These are phyloP conservation scores for Isotomurus palustris DNA, from an alignment of 2,888 invertebrate species.

Conservation along the genomic window DNA sequence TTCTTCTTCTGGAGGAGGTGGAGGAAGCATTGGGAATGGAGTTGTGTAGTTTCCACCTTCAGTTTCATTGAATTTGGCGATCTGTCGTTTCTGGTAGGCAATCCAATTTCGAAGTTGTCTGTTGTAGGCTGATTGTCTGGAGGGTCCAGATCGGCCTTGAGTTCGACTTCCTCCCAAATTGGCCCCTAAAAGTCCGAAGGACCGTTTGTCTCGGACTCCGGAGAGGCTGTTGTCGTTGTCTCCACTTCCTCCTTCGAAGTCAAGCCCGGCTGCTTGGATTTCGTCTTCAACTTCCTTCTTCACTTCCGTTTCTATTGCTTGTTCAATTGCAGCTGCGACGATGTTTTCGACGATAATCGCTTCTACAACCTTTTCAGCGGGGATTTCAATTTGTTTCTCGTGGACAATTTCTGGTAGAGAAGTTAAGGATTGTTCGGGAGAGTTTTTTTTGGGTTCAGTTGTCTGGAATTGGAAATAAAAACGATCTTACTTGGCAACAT, in stretches of 20 bases:
- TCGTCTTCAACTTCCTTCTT: background rate
- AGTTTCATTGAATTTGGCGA: slow-evolving; percentile 21
- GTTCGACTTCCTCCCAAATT: slow-evolving; percentile 1
- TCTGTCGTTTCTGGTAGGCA: slow-evolving; percentile 14
- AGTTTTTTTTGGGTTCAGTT: too few species aligned
- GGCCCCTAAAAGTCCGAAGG: too few species aligned
- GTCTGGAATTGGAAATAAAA: too few species aligned
- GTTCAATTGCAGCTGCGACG: background rate
- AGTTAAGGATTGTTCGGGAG: too few species aligned
- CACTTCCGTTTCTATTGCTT: background rate
- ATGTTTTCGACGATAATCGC: background rate
- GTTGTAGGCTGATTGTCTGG: slow-evolving; percentile 17
- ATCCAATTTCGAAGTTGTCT: slow-evolving; percentile 14
- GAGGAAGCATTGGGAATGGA: slow-evolving; percentile 31
- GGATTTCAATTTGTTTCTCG: background rate
- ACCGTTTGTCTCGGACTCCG: slow-evolving; percentile 27
- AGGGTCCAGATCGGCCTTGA: too few species aligned
- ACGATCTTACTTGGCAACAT: too few species aligned
- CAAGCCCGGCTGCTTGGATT: slow-evolving; percentile 10
- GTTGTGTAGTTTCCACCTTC: slow-evolving; percentile 27
- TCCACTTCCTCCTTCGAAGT: slow-evolving; percentile 30
- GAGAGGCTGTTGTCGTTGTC: slow-evolving; percentile 6
- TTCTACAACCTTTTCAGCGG: slow-evolving; percentile 6
- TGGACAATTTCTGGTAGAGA: too few species aligned
- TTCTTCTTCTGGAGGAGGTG: slow-evolving; percentile 18